Percentiles rank a stretch among this genome's conserved stretches.
phyloP scores from a whole-genome alignment of 1,140 invertebrate genomes.

The Ctenoplectra terminalis region DNA sequence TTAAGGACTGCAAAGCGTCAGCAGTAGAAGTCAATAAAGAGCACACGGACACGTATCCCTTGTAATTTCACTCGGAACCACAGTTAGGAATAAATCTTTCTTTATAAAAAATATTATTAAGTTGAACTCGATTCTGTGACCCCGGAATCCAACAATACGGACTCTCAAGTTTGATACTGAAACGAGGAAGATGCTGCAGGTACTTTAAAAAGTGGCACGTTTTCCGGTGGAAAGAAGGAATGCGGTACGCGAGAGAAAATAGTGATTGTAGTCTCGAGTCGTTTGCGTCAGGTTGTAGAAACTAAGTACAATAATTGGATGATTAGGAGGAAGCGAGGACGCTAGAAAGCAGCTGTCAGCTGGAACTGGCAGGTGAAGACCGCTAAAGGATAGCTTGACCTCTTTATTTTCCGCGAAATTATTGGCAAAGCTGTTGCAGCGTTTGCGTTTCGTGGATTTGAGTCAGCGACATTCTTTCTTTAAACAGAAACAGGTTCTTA shows the following conservation, averaged over 20 bases:
- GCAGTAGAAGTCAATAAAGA: no score
- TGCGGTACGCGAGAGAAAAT: not conserved
- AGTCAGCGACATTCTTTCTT: not conserved
- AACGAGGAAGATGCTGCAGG: not conserved
- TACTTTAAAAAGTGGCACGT: not conserved
- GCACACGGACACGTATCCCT: no score
- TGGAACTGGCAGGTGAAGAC: not conserved
- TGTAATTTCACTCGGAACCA: no score
- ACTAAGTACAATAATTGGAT: slow-evolving; percentile 8
- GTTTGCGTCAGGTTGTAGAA: not conserved
- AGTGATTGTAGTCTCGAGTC: not conserved
- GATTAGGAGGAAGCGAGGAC: slow-evolving; percentile 5
- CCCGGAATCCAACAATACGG: no score
- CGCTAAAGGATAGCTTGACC: not conserved
- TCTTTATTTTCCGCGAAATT: not conserved
- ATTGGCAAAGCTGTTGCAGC: no score
- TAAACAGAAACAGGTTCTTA: no score
- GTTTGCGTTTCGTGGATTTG: not conserved
- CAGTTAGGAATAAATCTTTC: no score
- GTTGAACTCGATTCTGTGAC: no score
- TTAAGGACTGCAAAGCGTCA: no score
- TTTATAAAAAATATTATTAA: no score
- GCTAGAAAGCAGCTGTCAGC: slow-evolving; percentile 34
- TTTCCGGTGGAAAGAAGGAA: not conserved
- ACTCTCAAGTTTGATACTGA: no score